phyloP scores from a whole-genome alignment of 92 coral and sea anemone species.

The Muricea muricata region DNA sequence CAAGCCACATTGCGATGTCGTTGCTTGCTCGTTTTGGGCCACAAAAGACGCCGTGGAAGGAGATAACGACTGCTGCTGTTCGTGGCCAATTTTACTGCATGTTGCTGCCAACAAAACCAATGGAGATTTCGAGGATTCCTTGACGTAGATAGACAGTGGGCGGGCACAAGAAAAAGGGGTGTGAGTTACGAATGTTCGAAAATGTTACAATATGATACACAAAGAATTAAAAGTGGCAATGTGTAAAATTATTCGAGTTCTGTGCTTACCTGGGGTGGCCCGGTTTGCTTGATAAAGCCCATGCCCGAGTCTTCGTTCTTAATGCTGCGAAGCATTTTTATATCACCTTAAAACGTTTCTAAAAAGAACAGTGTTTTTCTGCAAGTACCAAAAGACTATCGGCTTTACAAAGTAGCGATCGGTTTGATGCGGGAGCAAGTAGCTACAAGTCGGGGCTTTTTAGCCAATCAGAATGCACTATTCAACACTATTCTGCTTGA shows the following conservation, averaged over 20 bases:
- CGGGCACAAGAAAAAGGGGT: conserved; percentile 99
- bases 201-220: conserved; percentile 50
- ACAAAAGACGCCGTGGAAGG: conserved; percentile 28
- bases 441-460: conserved; percentile 11
- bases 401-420: not conserved
- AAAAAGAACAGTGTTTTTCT: conserved; percentile 9
- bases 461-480: conserved; percentile 17
- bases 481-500: not conserved
- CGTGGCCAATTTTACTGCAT: conserved; percentile 99
- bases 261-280: conserved; percentile 28
- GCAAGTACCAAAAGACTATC: conserved; percentile 5
- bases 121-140: conserved; percentile 99
- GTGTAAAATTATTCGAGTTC: not conserved
- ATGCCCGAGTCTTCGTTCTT: conserved; percentile 29
- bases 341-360: not conserved
- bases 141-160: conserved; percentile 98
- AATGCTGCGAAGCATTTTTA: conserved; percentile 18
- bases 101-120: conserved; percentile 99
- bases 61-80: conserved; percentile 62
- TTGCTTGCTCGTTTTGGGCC: conserved; percentile 66
- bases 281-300: conserved; percentile 11
- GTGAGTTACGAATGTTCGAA: conserved; percentile 75
- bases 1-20: conserved; percentile 74
- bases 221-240: not conserved
- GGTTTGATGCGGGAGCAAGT: not conserved